phyloP scores from a whole-genome alignment of 2,797 vertebrate genomes.

The Picus viridis region DNA sequence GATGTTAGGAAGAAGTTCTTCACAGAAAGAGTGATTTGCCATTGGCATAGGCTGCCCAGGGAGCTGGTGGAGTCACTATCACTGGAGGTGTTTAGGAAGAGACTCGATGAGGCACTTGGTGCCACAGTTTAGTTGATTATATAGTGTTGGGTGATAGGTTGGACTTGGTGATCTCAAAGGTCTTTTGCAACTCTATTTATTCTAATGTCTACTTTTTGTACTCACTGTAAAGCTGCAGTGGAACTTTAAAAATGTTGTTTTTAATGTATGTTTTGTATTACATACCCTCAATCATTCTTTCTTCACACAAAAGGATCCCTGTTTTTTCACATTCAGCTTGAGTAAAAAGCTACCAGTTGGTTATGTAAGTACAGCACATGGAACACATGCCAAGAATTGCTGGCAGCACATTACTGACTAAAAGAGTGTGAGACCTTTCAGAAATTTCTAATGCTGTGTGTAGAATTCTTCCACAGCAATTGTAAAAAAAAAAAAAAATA shows the following conservation, averaged over 20 bases:
- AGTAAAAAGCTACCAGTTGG: neutral
- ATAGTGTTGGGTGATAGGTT: no score
- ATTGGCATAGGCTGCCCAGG: no score
- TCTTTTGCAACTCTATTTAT: neutral
- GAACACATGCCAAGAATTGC: neutral
- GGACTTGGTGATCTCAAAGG: no score
- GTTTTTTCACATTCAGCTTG: neutral
- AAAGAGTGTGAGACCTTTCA: neutral
- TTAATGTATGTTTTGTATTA: neutral
- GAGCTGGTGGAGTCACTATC: no score
- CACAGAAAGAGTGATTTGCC: no score
- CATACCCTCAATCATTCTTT: neutral
- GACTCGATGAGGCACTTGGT: no score
- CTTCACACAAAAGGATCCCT: neutral
- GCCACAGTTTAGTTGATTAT: no score
- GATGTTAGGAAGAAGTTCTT: no score
- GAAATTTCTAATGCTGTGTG: neutral
- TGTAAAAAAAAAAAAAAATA: no score
- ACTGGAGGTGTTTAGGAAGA: no score
- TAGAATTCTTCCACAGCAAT: neutral
- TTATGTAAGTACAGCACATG: neutral
- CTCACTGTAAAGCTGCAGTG: neutral
- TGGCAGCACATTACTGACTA: conserved; percentile 16
- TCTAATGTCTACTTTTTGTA: neutral
- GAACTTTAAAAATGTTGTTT: neutral